Conservation (phyloP, 2,113 vertebrate species). For the Centrocercus urophasianus region DNA sequence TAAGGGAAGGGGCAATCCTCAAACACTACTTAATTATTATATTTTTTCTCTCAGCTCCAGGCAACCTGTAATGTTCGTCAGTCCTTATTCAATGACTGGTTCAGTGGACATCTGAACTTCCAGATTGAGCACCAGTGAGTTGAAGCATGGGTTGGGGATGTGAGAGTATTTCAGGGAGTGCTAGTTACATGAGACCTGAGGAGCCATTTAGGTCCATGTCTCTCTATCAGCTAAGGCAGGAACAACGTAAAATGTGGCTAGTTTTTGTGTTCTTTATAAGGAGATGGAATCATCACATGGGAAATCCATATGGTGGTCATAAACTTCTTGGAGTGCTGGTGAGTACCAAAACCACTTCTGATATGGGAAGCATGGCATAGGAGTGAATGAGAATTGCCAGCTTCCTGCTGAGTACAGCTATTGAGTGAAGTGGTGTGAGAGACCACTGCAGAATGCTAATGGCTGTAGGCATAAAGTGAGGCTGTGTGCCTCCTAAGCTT, state of each 20-base stretch:
- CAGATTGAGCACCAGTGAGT: conserved; percentile 89
- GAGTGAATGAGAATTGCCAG: neutral
- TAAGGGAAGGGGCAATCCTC: neutral
- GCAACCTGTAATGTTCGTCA: conserved; percentile 85
- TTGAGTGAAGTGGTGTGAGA: neutral
- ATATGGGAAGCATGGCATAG: neutral
- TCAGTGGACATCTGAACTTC: conserved; percentile 88
- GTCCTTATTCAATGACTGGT: conserved; percentile 88
- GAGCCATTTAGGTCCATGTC: neutral
- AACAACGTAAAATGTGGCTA: neutral
- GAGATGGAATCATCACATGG: neutral
- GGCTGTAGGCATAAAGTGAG: neutral
- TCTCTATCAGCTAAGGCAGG: neutral
- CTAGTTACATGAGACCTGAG: neutral
- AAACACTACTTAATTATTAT: neutral
- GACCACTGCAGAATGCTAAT: accelerated
- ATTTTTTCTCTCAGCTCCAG: conserved; percentile 72
- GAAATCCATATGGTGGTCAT: neutral
- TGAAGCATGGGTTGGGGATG: neutral
- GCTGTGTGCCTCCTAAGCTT: neutral
- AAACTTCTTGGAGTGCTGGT: neutral
- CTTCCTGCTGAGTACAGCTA: neutral
- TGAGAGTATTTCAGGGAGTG: neutral
- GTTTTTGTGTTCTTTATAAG: neutral
- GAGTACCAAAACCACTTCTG: neutral